Percentiles rank a stretch among this genome's conserved stretches.
Evolutionary conservation across 2,797 vertebrate species (phyloP).

Genomic region (Dendrocincla tyrannina): DNA sequence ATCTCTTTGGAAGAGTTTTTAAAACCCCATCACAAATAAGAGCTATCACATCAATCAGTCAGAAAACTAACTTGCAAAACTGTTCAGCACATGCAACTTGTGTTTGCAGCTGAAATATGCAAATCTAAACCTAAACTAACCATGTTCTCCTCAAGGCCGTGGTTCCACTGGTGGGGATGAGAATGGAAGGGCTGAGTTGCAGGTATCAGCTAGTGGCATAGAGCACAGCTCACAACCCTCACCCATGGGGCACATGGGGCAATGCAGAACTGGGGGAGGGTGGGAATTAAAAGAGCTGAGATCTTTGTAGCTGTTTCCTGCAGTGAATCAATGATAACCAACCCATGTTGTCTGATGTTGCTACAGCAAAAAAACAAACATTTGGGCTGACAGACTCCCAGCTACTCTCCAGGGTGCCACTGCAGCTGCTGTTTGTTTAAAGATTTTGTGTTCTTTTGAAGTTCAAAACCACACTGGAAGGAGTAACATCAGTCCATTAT

Average conservation of each 20-base stretch:
- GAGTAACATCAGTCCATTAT: neutral
- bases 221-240: neutral
- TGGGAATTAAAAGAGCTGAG: neutral
- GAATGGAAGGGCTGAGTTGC: neutral
- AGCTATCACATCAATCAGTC: neutral
- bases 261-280: neutral
- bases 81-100: neutral
- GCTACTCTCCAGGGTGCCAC: conserved; percentile 4
- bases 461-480: conserved; percentile 23
- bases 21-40: neutral
- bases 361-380: neutral
- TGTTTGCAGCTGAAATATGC: neutral
- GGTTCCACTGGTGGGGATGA: neutral
- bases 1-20: neutral
- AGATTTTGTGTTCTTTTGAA: conserved; percentile 14
- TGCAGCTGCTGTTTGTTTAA: conserved; percentile 33
- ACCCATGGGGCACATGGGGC: neutral
- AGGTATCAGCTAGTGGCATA: neutral
- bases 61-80: neutral
- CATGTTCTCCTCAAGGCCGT: neutral
- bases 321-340: neutral
- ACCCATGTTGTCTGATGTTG: neutral
- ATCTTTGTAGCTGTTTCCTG: neutral
- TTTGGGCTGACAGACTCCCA: neutral
- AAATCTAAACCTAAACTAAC: neutral